A percentile compares a stretch with the other conserved stretches of the same genome.
These are phyloP conservation scores for Sarcoramphus papa DNA, from an alignment of 2,797 vertebrate species.

Conservation along the genomic window DNA sequence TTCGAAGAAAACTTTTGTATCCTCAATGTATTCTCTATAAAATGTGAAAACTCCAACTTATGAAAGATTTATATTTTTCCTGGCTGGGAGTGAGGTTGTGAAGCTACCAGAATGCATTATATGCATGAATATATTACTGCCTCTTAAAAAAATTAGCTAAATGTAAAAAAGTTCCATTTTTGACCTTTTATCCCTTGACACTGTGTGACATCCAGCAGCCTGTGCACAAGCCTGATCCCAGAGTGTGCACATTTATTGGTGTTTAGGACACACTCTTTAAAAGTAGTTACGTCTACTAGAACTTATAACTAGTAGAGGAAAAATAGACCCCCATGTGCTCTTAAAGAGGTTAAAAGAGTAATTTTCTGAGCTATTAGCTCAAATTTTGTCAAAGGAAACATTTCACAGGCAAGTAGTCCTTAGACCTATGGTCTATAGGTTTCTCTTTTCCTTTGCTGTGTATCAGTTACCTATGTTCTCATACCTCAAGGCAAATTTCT, in stretches of 20 bases:
- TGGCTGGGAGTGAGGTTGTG: not conserved
- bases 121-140: not conserved
- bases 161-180: conserved; percentile 34
- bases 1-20: conserved; percentile 51
- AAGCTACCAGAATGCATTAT: conserved; percentile 7
- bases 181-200: conserved; percentile 48
- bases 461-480: not conserved
- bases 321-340: conserved; percentile 38
- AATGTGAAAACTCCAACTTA: conserved; percentile 2
- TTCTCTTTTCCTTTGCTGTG: not conserved
- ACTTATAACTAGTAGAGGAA: conserved; percentile 42
- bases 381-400: not conserved
- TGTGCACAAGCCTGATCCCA: conserved; percentile 29
- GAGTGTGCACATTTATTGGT: conserved; percentile 34
- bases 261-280: conserved; percentile 25
- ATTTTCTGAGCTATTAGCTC: conserved; percentile 41
- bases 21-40: conserved; percentile 46
- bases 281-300: conserved; percentile 59
- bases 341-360: conserved; percentile 46
- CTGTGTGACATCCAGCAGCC: not conserved
- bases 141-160: not conserved
- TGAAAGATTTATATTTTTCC: not conserved
- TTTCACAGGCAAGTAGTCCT: not conserved
- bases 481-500: not conserved
- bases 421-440: not conserved